Conservation (phyloP, 1,140 invertebrate genomes). For the Stratiolaelaps scimitus region DNA sequence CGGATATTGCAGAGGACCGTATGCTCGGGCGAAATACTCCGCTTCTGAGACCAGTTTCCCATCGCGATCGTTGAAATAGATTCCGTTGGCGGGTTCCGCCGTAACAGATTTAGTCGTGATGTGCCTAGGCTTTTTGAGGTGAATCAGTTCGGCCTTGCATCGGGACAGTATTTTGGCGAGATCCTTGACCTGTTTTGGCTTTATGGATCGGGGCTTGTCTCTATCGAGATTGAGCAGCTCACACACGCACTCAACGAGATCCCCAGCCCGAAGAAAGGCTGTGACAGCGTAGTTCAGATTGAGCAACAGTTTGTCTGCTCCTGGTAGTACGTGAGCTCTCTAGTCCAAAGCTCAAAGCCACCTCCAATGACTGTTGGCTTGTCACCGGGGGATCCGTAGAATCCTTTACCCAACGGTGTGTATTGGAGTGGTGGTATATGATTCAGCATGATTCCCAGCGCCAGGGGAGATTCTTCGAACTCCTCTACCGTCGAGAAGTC, state of each 20-base stretch:
- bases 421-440: background rate
- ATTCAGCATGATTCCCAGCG: background rate
- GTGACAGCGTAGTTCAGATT: background rate
- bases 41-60: background rate
- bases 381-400: slow-evolving; percentile 1
- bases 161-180: background rate
- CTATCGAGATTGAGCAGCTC: background rate
- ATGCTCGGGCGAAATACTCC: background rate
- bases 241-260: background rate
- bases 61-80: background rate
- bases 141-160: background rate
- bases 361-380: background rate
- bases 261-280: background rate
- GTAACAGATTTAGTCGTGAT: background rate
- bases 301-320: background rate
- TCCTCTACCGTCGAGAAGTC: background rate
- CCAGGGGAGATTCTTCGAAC: background rate
- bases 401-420: slow-evolving; percentile 10
- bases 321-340: slow-evolving; percentile 4
- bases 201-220: background rate
- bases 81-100: background rate
- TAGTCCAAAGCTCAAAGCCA: background rate
- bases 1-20: background rate
- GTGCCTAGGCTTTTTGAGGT: background rate
- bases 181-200: background rate